Base-by-base conservation (phyloP, 92 coral and sea anemone genomes). In the Palythoa grandiflora region DNA sequence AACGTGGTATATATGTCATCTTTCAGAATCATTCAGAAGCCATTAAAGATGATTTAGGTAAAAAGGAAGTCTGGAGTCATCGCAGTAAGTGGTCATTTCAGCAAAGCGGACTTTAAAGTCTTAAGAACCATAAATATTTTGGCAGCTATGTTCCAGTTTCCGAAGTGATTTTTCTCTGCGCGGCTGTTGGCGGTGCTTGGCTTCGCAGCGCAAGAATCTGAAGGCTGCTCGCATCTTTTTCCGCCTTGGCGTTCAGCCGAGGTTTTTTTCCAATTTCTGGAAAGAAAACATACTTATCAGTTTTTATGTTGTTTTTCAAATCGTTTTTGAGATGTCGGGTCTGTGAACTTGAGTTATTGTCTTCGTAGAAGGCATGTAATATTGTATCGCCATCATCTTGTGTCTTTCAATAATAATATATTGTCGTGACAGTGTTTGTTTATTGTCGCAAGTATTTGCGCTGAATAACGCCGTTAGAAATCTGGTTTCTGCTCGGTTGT, bases 261-360 rank as follows among this genome's bases (percentile, higher is more conserved):
- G 63, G 47, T 81, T 81, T 48, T 68, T 81, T 9, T n/a, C 73
- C 86, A 66, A 5, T 81, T 54, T 81, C 86, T 81, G 86, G 86
- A 81, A 81, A 28, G 37, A 40, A 81, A 65, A 81, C 75, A 68
- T 47, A 19, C 9, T 81, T 66, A 35, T 81, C 86, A 81, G 86
- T 51, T 47, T 21, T 47, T 36, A 20, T 7, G 44, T 78, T 60
- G 16, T 36, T n/a, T 38, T 38, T 6, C 7, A 15, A 28, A 28
- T 28, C 28, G 59, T 14, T 1, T 8, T 52, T 2, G 6, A 50
- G 16, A 48, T 19, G 16, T 75, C 66, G 20, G 17, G 10, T 37
- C 44, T 73, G 20, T 16, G 44, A 6, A 38, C 38, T 28, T 47
- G 68, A 10, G 9, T 77, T 55, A 51, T 36, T n/a, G 68, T 55